Base-by-base conservation (phyloP, 2,797 vertebrate species). In the Ptychadena robeensis region DNA sequence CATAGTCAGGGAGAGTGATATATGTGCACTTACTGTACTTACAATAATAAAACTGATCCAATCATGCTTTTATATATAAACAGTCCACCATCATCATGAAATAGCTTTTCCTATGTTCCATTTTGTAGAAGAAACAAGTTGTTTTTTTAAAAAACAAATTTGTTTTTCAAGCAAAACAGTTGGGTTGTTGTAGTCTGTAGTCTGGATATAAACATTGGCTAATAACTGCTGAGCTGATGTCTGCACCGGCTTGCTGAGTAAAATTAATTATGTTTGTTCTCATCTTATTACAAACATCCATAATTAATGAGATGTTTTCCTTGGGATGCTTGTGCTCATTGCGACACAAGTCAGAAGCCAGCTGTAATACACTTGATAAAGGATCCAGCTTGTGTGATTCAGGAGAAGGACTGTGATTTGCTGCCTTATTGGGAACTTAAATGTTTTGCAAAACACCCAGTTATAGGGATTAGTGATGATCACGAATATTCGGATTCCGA, bases 191-290 rank as follows among this genome's bases (percentile, higher is more conserved):
- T 48, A 18, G 27, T 71, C 28, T 28, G 1, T 14, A 48, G 40
- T 75, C 34, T 37, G 34, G 34, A 37, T n/a, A 38, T 30, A 65
- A 18, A n/a, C 63, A 65, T 65, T 76, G 34, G 35, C 38, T 40
- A 76, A 65, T 76, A 76, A 65, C 18, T 15, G 12, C n/a, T 30
- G 28, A 44, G 28, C 59, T 65, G 25, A 65, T 28, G 5, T 32
- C 61, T 38, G 73, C 34, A 35, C 27, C 40, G 57, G 25, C 37
- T 32, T 18, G 4, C 72, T 64, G 35, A 30, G 74, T 66, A 76
- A 64, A 76, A 76, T 74, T 65, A 48, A 77, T 77, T 77, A 65
- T 31, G 14, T 66, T 37, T 77, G 61, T 40, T 65, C 64, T 44
- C 37, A 44, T 44, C 64, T 77, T 66, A 77, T 31, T 77, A 40